Evolutionary conservation across 2,797 vertebrate species (phyloP), one percentile per base, ranked within the genome.

Genomic region (Takifugu rubripes): DNA sequence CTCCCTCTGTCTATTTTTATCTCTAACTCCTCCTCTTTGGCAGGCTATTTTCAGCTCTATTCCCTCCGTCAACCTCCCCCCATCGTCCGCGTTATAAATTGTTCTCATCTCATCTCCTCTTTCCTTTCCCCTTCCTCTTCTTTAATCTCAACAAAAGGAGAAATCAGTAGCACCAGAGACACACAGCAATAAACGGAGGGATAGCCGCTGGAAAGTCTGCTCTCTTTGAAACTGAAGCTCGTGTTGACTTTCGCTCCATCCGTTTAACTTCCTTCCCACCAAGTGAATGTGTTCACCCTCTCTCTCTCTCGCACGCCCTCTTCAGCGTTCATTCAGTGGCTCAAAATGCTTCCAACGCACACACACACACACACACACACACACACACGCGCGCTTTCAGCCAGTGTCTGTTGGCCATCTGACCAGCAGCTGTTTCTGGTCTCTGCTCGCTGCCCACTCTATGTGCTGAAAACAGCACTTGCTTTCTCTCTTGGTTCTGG

Each of bases 1-100:
- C 68, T 75, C 68, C 25, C 36, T 56, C 46, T 17, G 40, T 76
- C 81, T 88, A 85, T 85, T 85, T 87, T 81, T 85, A 84, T 81
- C 81, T 49, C 10, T 29, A 25, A 68, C 83, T 61, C 64, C 70
- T 79, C 68, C 77, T 70, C 72, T 55, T 74, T 59, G 59, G 63
- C 65, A 68, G 59, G 69, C 73, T 77, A 77, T 71, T 83, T 85
- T 81, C 68, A 84, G 69, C 51, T 44, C 0, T 58, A 14, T 8
- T 66, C 64, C 70, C 82, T 62, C 52, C 78, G 70, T 66, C 55
- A 72, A 66, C 72, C 66, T 64, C 60, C 75, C 73, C 70, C 67
- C 74, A 46, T 70, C 73, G 69, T 46, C 69, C 56, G 52, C 63
- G 56, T 82, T 66, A 62, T 77, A 66, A 77, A 73, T 60, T 47